A percentile compares a stretch with the other conserved stretches of the same genome.
Conservation (phyloP, 2,113 vertebrate genomes). For the Bufo bufo region DNA sequence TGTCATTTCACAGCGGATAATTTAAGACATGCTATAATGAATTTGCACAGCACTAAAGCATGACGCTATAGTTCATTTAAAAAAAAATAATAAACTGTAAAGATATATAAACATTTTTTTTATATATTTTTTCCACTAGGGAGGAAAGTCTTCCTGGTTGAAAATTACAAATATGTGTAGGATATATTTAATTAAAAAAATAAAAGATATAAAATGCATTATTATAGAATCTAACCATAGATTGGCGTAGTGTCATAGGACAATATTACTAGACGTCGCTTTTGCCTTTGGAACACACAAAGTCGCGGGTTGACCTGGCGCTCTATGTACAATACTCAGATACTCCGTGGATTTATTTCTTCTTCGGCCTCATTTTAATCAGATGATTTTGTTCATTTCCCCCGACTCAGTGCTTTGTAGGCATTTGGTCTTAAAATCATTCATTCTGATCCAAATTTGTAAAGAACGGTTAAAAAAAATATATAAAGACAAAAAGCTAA, state of each 20-base stretch:
- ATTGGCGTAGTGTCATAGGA: slow-evolving; percentile 90
- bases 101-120: slow-evolving; percentile 66
- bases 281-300: slow-evolving; percentile 82
- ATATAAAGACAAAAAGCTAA: slow-evolving; percentile 64
- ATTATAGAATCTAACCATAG: slow-evolving; percentile 92
- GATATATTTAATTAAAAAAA: slow-evolving; percentile 99
- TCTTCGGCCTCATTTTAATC: slow-evolving; percentile 80
- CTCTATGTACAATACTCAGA: slow-evolving; percentile 76
- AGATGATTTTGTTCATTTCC: slow-evolving; percentile 76
- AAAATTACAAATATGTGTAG: slow-evolving; percentile 91
- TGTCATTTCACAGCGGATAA: slow-evolving; percentile 76
- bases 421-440: slow-evolving; percentile 90
- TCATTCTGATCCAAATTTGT: slow-evolving; percentile 98
- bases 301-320: slow-evolving; percentile 81
- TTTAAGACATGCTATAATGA: slow-evolving; percentile 75
- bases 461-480: slow-evolving; percentile 90
- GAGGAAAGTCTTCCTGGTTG: slow-evolving; percentile 83
- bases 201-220: slow-evolving; percentile 89
- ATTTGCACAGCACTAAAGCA: slow-evolving; percentile 95
- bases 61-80: slow-evolving; percentile 87
- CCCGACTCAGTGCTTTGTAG: slow-evolving; percentile 89
- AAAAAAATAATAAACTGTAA: slow-evolving; percentile 76
- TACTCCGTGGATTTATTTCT: slow-evolving; percentile 69
- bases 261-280: slow-evolving; percentile 87
- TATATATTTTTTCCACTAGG: slow-evolving; percentile 82